These are phyloP conservation scores for Syrphus vitripennis DNA, from an alignment of 2,888 invertebrate genomes.

Conservation along the genomic window DNA sequence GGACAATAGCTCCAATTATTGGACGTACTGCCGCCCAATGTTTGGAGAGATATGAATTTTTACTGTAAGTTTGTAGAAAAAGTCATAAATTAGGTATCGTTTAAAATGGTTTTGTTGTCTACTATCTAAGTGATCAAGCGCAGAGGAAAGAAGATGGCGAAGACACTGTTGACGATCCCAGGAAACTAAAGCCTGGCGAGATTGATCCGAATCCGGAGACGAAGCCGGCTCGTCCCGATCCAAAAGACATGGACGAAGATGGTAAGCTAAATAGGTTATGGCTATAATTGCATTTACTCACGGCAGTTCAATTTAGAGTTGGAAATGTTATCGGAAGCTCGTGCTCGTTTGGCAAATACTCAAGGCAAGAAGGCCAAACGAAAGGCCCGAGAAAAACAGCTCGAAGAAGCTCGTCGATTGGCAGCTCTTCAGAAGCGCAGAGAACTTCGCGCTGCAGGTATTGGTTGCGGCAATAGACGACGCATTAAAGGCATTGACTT, in stretches of 20 bases:
- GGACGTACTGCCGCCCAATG: constrained; percentile 99
- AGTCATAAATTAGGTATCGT: neutral
- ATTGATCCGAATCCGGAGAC: constrained; percentile 99
- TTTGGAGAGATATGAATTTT: constrained; percentile 97
- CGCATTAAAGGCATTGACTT: constrained; percentile 96
- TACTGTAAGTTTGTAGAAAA: constrained; percentile 85
- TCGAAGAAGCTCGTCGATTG: constrained; percentile 97
- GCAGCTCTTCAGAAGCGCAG: constrained; percentile 99
- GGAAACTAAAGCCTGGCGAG: constrained; percentile 98
- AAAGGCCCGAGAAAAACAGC: constrained; percentile 98
- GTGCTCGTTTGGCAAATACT: constrained; percentile 98
- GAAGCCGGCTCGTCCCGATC: constrained; percentile 99
- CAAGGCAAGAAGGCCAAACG: constrained; percentile 96
- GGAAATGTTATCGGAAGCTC: constrained; percentile 99
- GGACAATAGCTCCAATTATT: constrained; percentile 99
- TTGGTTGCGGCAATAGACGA: constrained; percentile 82
- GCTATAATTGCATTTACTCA: neutral
- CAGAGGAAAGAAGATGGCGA: constrained; percentile 98
- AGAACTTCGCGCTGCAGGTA: constrained; percentile 98
- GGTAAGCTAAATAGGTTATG: constrained; percentile 82
- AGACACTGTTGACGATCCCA: constrained; percentile 95
- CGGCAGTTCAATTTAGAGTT: constrained; percentile 86
- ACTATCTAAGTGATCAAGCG: constrained; percentile 92
- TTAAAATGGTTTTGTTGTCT: neutral
- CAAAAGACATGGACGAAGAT: constrained; percentile 99